phyloP scores from a whole-genome alignment of 2,113 vertebrate species.

The Brienomyrus longianalis region DNA sequence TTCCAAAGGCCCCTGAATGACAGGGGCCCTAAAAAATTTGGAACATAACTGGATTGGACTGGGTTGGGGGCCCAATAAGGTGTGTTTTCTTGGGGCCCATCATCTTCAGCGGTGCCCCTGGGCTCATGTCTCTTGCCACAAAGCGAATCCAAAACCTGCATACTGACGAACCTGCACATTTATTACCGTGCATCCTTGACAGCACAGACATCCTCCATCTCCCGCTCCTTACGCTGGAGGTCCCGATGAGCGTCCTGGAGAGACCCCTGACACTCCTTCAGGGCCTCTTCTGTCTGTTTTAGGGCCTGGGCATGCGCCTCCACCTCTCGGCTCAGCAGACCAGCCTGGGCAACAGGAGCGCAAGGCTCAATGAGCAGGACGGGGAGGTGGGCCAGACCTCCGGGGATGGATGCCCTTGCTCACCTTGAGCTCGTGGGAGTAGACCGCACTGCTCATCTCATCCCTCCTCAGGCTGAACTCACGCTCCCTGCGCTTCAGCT shows the following conservation, averaged over 20 bases:
- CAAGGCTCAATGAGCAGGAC: not conserved
- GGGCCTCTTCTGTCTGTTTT: constrained; percentile 41
- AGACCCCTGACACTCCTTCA: constrained; percentile 46
- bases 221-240: constrained; percentile 45
- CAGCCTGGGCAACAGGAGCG: constrained; percentile 46
- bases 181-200: constrained; percentile 59
- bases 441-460: constrained; percentile 48
- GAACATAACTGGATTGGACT: not conserved
- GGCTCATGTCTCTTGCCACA: not conserved
- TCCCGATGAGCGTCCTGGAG: constrained; percentile 45
- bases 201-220: constrained; percentile 49
- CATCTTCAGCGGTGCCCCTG: not conserved
- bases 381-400: not conserved
- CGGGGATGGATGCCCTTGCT: not conserved
- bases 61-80: not conserved
- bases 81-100: not conserved
- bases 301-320: constrained; percentile 45
- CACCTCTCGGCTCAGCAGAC: constrained; percentile 58
- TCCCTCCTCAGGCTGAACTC: constrained; percentile 57
- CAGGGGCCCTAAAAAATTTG: not conserved
- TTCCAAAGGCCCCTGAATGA: too few relatives aligned
- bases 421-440: constrained; percentile 67
- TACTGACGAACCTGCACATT: not conserved
- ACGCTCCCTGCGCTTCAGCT: constrained; percentile 53
- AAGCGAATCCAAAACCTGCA: not conserved